A percentile compares a stretch with the other conserved stretches of the same genome.
Conservation (phyloP, 2,797 vertebrate species). For the Kryptopterus vitreolus region DNA sequence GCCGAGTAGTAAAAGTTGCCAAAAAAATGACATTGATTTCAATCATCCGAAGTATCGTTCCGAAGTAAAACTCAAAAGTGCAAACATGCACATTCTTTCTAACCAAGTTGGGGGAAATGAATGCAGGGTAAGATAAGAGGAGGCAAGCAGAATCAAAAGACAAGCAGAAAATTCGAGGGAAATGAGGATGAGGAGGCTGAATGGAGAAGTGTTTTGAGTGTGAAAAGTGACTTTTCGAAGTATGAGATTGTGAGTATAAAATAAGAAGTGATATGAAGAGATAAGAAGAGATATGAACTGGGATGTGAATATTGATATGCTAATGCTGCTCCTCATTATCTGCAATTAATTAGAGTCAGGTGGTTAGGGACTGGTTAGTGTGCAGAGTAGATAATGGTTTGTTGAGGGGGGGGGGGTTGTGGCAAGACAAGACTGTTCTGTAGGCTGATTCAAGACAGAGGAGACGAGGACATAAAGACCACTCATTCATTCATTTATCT, state of each 20-base stretch:
- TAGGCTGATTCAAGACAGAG: constrained; percentile 16
- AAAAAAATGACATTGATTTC: constrained; percentile 50
- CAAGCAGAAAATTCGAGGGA: constrained; percentile 9
- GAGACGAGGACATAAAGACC: constrained; percentile 10
- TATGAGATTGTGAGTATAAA: constrained; percentile 21
- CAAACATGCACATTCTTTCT: constrained; percentile 39
- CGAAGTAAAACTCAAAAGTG: constrained; percentile 22
- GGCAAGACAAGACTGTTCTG: constrained; percentile 24
- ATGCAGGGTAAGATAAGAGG: constrained; percentile 35
- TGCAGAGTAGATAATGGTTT: constrained; percentile 42
- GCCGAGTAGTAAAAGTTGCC: constrained; percentile 20
- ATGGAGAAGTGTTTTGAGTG: constrained; percentile 12
- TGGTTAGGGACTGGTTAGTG: constrained; percentile 41
- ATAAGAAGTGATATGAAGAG: constrained; percentile 25
- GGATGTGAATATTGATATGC: constrained; percentile 54
- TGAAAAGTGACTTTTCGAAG: constrained; percentile 25
- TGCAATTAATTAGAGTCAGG: constrained; percentile 56
- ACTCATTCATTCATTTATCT: not conserved
- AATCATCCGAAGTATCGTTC: constrained; percentile 35
- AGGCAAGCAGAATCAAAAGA: constrained; percentile 23
- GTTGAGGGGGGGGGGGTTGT: constrained; percentile 46
- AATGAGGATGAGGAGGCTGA: not conserved
- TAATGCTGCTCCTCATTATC: constrained; percentile 56
- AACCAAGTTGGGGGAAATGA: constrained; percentile 27
- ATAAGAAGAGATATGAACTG: constrained; percentile 44